Conservation (phyloP, 2,113 vertebrate genomes). For the Romanogobio albipinnatus region DNA sequence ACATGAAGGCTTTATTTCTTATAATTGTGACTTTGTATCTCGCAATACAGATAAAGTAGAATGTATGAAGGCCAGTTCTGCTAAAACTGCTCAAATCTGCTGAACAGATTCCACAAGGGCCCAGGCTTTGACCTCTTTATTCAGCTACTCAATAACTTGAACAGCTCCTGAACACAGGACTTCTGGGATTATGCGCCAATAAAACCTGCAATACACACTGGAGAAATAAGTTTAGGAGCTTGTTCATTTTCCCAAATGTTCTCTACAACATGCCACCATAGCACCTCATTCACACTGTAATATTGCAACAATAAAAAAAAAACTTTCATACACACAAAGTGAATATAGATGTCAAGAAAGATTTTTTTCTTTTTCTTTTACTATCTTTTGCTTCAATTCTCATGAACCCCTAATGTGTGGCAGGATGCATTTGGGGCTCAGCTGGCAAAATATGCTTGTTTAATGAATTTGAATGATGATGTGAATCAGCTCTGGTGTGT, state of each 20-base stretch:
- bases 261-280: conserved; percentile 24
- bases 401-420: conserved; percentile 4
- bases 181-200: background rate
- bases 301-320: conserved; percentile 7
- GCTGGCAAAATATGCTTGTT: conserved; percentile 48
- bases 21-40: background rate
- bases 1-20: background rate
- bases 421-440: conserved; percentile 31
- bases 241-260: background rate
- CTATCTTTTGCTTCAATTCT: background rate
- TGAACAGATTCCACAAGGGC: background rate
- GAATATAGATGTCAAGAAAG: conserved; percentile 64
- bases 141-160: background rate
- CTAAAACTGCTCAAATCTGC: background rate
- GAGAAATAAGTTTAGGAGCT: background rate
- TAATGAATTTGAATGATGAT: conserved; percentile 61
- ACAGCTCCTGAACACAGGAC: background rate
- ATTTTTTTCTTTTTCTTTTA: conserved; percentile 63
- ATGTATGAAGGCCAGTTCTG: background rate
- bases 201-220: background rate
- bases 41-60: background rate
- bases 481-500: conserved; percentile 58
- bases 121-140: background rate
- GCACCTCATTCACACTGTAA: conserved; percentile 37
- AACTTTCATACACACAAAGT: conserved; percentile 52